phyloP scores from a whole-genome alignment of 92 coral and sea anemone species.

The Heliopora coerulea region DNA sequence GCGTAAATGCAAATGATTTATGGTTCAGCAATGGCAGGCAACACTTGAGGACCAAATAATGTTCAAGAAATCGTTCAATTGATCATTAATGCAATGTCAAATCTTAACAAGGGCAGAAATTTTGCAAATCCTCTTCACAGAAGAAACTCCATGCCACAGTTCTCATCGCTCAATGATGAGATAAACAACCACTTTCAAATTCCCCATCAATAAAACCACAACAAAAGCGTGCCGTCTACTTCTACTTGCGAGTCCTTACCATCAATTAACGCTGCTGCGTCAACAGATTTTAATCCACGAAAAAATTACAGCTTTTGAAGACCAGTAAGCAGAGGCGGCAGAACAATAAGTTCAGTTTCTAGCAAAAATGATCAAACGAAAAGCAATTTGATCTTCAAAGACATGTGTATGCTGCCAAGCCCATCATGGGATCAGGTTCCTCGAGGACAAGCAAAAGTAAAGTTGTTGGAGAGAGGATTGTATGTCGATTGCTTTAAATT shows the following conservation, averaged over 20 bases:
- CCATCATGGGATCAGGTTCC: constrained; percentile 10
- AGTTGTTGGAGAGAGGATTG: constrained; percentile 7
- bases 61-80: too few relatives aligned
- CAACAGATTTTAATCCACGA: background rate
- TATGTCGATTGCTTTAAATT: constrained; percentile 4
- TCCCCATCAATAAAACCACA: background rate
- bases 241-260: too few relatives aligned
- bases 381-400: background rate
- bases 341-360: background rate
- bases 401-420: constrained; percentile 9
- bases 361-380: background rate
- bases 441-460: background rate
- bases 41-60: too few relatives aligned
- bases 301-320: constrained; percentile 21
- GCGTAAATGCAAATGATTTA: too few relatives aligned
- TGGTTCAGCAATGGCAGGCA: too few relatives aligned
- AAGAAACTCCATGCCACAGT: too few relatives aligned
- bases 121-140: too few relatives aligned
- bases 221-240: background rate
- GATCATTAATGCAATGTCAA: too few relatives aligned
- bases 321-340: too few relatives aligned
- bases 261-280: too few relatives aligned
- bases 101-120: too few relatives aligned
- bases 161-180: background rate
- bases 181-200: background rate